Percentiles rank a stretch among this genome's conserved stretches.
Evolutionary conservation across 2,888 invertebrate species (phyloP).

Genomic region (Xanthia icteritia): DNA sequence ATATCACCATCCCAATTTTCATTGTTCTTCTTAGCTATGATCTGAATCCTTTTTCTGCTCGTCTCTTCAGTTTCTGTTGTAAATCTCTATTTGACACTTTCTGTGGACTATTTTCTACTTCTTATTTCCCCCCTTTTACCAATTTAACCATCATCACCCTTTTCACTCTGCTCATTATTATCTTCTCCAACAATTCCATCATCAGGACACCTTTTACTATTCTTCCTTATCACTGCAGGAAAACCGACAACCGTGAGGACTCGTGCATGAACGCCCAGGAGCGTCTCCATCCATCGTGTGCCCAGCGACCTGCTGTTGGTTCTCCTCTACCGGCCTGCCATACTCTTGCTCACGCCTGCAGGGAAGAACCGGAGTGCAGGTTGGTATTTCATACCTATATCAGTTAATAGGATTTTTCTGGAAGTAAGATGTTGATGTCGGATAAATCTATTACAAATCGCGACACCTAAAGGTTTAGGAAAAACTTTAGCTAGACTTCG

Average conservation of each 20-base stretch:
- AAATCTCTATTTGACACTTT: no score
- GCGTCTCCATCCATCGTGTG: constrained; percentile 96
- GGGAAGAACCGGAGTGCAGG: constrained; percentile 96
- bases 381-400: constrained; percentile 72
- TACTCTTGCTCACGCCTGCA: constrained; percentile 95
- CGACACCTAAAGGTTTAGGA: no score
- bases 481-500: neutral
- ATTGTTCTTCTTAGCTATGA: no score
- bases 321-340: constrained; percentile 96
- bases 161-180: neutral
- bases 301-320: constrained; percentile 93
- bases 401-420: neutral
- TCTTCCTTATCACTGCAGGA: constrained; percentile 88
- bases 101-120: no score
- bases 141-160: neutral
- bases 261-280: constrained; percentile 97
- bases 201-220: neutral
- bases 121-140: no score
- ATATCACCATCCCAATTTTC: no score
- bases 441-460: neutral
- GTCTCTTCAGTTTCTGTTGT: no score
- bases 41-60: no score
- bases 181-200: neutral
- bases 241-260: constrained; percentile 96
- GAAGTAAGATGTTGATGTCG: neutral